These are phyloP conservation scores for Pseudochaenichthys georgianus DNA, from an alignment of 2,797 vertebrate genomes.

Conservation along the genomic window DNA sequence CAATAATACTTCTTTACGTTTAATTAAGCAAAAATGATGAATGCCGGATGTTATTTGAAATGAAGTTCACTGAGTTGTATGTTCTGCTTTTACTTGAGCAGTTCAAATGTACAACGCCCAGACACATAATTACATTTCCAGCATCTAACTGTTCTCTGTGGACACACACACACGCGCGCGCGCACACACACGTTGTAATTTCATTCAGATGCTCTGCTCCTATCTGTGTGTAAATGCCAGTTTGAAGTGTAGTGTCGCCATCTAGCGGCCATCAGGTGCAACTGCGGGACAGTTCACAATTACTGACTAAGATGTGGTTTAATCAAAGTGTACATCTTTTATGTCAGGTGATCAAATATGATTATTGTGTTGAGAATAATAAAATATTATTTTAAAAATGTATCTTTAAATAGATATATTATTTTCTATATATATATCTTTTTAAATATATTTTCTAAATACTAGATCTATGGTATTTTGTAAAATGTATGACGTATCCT, in stretches of 20 bases:
- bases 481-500: too few relatives aligned
- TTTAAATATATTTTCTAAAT: not conserved
- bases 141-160: conserved; percentile 43
- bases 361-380: too few relatives aligned
- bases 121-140: conserved; percentile 47
- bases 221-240: not conserved
- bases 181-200: conserved; percentile 45
- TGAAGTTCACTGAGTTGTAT: too few relatives aligned
- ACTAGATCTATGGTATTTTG: too few relatives aligned
- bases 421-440: too few relatives aligned
- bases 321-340: not conserved
- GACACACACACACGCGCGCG: conserved; percentile 31
- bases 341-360: not conserved
- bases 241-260: conserved; percentile 16
- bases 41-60: too few relatives aligned
- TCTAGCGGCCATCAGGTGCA: conserved; percentile 28
- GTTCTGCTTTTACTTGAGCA: too few relatives aligned
- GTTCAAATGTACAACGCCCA: not conserved
- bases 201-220: conserved; percentile 50
- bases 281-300: not conserved
- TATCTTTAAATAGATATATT: too few relatives aligned
- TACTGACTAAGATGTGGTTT: not conserved
- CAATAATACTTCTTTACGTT: too few relatives aligned
- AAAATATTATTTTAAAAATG: too few relatives aligned
- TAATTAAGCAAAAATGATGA: too few relatives aligned